phyloP scores from a whole-genome alignment of 2,888 invertebrate species.

The Cacoxenus indagator region DNA sequence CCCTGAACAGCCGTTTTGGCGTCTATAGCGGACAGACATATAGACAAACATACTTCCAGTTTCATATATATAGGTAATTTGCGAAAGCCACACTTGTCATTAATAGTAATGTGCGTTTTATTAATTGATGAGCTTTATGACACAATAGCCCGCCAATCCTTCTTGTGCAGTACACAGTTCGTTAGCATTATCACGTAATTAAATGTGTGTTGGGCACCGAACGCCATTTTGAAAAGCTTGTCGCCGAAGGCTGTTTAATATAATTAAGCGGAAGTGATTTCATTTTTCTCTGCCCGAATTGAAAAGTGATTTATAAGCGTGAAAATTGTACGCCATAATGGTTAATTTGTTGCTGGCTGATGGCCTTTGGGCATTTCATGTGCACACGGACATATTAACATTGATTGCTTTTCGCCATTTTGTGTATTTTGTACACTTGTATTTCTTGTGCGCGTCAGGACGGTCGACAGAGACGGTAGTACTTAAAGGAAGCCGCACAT shows the following conservation, averaged over 20 bases:
- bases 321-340: background rate
- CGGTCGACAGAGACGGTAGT: background rate
- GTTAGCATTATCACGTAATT: slow-evolving; percentile 16
- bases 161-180: background rate
- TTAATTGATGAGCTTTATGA: background rate
- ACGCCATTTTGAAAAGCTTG: slow-evolving; percentile 10
- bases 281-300: background rate
- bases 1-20: too few species aligned
- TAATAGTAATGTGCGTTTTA: too few species aligned
- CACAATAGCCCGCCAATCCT: too few species aligned
- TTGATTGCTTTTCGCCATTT: background rate
- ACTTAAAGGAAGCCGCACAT: too few species aligned
- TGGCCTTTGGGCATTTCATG: background rate
- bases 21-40: too few species aligned
- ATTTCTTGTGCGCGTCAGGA: background rate
- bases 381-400: background rate
- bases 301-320: slow-evolving; percentile 15
- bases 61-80: too few species aligned
- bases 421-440: background rate
- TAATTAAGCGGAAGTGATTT: slow-evolving; percentile 17
- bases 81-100: too few species aligned
- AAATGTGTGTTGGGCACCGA: slow-evolving; percentile 2
- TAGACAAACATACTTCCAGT: too few species aligned
- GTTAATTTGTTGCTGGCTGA: background rate
- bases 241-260: slow-evolving; percentile 20